Evolutionary conservation across 2,888 invertebrate genomes (phyloP), one percentile per base, ranked within the genome.

Genomic region (Desoria tigrina): DNA sequence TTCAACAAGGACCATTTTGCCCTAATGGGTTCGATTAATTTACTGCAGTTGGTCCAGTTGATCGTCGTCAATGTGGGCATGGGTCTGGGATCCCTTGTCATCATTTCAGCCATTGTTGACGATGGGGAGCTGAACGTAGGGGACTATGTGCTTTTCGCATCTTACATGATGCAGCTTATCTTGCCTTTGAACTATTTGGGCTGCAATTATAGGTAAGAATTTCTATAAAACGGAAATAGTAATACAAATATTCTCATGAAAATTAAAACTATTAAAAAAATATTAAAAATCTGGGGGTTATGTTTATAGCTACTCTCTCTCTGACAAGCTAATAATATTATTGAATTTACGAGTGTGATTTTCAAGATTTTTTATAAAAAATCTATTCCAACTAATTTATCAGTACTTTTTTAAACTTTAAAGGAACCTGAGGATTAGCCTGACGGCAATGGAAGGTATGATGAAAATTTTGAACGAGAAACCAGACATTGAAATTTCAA

Each of bases 131-230:
- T 83, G 2, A 83, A 82, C 7, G 83, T 83, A 1, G 85, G 85
- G 7, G 84, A 85, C 76, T 85, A 83, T 77, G 83, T 84, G 0
- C 79, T 85, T 53, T 84, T 84, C 77, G 81, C 82, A 14, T 81
- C 84, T 0, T 85, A 84, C 77, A 79, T 85, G 42, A 77, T 81
- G 26, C 85, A 79, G 64, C 78, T 85, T 39, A 84, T 84, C 76
- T 79, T 79, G 1, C 85, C 84, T 2, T 79, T 85, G 27, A 84
- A 84, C 78, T 84, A 80, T 77, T 81, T 85, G 60, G 85, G 84
- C 6, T 84, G 84, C 0, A 83, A 84, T 70, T 85, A 85, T 77
- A 81, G 83, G 83, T 83, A 70, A 28, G 1, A 3, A 53, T 26
- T 4, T n/a, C n/a, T n/a, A n/a, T n/a, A n/a, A n/a, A n/a, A n/a